phyloP scores from a whole-genome alignment of 2,797 vertebrate species.

The Argya squamiceps region DNA sequence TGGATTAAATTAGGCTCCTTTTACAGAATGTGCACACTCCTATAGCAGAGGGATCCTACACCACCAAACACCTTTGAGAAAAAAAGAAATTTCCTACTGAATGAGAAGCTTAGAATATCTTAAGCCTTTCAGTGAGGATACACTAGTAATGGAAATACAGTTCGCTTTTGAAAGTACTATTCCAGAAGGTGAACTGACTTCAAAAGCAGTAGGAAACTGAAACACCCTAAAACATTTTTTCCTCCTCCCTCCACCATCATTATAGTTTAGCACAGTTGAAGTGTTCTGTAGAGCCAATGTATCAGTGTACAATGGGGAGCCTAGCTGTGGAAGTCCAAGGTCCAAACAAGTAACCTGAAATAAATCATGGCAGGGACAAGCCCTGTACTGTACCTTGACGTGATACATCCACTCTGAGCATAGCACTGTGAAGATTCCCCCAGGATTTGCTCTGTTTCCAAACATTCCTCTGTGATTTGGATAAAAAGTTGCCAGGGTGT shows the following conservation, averaged over 20 bases:
- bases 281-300: not conserved
- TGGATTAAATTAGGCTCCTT: not conserved
- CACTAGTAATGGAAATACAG: not conserved
- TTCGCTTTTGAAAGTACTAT: not conserved
- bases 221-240: not conserved
- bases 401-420: not conserved
- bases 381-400: not conserved
- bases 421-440: not conserved
- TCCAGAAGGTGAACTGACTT: not conserved
- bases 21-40: not conserved
- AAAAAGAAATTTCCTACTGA: not conserved
- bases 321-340: not conserved
- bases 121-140: not conserved
- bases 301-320: rapidly evolving
- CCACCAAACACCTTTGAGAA: not conserved
- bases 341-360: not conserved
- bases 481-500: not conserved
- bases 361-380: not conserved
- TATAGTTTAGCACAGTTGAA: not conserved
- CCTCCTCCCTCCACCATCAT: not conserved
- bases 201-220: not conserved
- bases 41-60: not conserved
- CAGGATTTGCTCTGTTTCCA: not conserved
- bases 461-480: not conserved
- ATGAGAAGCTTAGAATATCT: not conserved